Base-by-base conservation (phyloP, 2,888 invertebrate species). In the Entomobrya multifasciata region DNA sequence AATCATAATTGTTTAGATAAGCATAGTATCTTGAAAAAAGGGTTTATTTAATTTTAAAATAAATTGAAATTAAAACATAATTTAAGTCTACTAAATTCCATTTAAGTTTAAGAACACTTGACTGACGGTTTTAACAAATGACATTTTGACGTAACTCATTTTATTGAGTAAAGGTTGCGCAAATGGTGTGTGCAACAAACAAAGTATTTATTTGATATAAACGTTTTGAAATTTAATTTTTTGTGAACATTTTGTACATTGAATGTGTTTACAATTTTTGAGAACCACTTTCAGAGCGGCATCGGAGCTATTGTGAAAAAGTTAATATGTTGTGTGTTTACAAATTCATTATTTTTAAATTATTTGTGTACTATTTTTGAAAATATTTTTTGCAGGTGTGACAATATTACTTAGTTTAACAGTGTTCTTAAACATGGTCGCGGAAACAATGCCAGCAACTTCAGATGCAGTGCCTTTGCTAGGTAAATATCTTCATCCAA, bases 401-500 rank as follows among this genome's bases (percentile, higher is more conserved):
- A 99, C 98, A 92, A 98, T 99, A 93, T 95, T 99, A 92, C 95
- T 99, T 93, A 98, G 98, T 92, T 95, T 99, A 94, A 98, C 98
- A 93, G 98, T 99, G 94, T 99, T 99, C 94, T 95, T 98, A 93
- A 97, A 98, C 94, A 97, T 98, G 96, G 98, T 98, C 92, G 98
- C 98, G 92, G 98, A 98, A 94, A 98, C 98, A 93, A 98, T 99
- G 97, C 98, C 98, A 91, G 98, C 98, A 92, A 98, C 98, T 88
- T 98, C 98, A 89, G 97, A 97, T 93, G 97, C 97, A 91, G 97
- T 97, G 92, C 97, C 97, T 91, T 94, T 97, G 92, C 94, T 97
- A 93, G 96, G 96, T 95, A 93, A 93, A 90, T 88, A 67, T 47
- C 13, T 41, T 20, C 13, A 22, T 13, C 57, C 8, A 22, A 65